Percentiles rank a stretch among this genome's conserved stretches.
phyloP scores from a whole-genome alignment of 2,113 vertebrate genomes.

The Corapipo altera region DNA sequence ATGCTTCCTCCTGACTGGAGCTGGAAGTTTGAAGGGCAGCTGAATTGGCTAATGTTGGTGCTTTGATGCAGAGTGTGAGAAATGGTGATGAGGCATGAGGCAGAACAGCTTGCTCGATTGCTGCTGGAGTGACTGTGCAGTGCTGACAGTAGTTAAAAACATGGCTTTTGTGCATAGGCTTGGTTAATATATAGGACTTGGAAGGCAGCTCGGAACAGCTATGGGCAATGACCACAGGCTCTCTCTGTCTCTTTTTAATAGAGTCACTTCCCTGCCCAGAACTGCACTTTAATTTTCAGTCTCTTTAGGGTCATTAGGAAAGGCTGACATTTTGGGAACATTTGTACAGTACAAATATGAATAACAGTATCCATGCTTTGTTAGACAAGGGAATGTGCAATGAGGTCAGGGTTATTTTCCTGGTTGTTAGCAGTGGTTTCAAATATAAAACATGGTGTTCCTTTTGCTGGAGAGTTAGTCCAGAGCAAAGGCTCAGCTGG shows the following conservation, averaged over 20 bases:
- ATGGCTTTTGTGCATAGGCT: constrained; percentile 64
- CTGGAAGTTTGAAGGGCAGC: constrained; percentile 64
- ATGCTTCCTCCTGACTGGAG: constrained; percentile 46
- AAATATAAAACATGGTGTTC: neutral
- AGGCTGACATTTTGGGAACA: constrained; percentile 17
- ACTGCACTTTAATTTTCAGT: constrained; percentile 2
- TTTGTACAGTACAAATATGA: neutral
- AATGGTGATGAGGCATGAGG: constrained; percentile 79
- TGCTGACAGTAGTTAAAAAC: constrained; percentile 69
- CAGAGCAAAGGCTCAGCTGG: neutral
- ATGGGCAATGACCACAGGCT: constrained; percentile 18
- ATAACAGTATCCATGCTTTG: neutral
- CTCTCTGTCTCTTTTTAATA: constrained; percentile 27
- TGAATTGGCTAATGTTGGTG: constrained; percentile 67
- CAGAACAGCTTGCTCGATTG: constrained; percentile 78
- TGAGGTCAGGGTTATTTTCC: neutral
- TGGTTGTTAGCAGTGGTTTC: neutral
- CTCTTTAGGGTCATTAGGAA: neutral
- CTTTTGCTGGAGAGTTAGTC: neutral
- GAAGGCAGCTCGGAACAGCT: constrained; percentile 58
- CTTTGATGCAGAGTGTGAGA: constrained; percentile 71
- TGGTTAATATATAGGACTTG: constrained; percentile 73
- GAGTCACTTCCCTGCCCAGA: constrained; percentile 24
- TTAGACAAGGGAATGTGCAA: neutral
- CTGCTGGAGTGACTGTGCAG: constrained; percentile 73